These are phyloP conservation scores for Sebastolobus alascanus DNA, from an alignment of 2,797 vertebrate species.

Conservation along the genomic window DNA sequence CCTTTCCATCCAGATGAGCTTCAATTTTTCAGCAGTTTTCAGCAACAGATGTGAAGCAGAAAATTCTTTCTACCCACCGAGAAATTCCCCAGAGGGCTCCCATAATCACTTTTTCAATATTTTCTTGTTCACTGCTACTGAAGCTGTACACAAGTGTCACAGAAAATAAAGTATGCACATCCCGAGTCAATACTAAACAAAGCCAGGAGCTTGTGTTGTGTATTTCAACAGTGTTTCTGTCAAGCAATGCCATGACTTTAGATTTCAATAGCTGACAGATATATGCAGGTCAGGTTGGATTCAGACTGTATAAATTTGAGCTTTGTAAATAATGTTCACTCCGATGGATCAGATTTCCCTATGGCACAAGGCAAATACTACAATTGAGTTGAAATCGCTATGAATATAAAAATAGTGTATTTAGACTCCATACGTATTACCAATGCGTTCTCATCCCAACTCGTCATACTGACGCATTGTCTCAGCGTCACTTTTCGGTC, in stretches of 20 bases:
- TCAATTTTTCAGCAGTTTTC: conserved; percentile 20
- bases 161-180: conserved; percentile 27
- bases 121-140: conserved; percentile 2
- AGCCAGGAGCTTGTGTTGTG: conserved; percentile 4
- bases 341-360: not conserved
- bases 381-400: not conserved
- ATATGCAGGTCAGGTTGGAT: conserved; percentile 15
- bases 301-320: not conserved
- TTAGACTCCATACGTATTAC: not conserved
- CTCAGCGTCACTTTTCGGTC: no score
- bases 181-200: conserved; percentile 28
- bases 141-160: conserved; percentile 8
- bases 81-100: conserved; percentile 22
- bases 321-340: not conserved
- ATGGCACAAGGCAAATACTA: not conserved
- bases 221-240: not conserved
- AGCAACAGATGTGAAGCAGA: conserved; percentile 53
- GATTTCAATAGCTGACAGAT: conserved; percentile 1
- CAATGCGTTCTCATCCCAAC: no score
- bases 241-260: conserved; percentile 1
- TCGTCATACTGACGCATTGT: no score
- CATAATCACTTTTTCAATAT: conserved; percentile 46
- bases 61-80: conserved; percentile 32
- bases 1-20: conserved; percentile 50
- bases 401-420: conserved; percentile 11